Conservation (phyloP, 2,888 invertebrate species). For the Oeneis ivallda region DNA sequence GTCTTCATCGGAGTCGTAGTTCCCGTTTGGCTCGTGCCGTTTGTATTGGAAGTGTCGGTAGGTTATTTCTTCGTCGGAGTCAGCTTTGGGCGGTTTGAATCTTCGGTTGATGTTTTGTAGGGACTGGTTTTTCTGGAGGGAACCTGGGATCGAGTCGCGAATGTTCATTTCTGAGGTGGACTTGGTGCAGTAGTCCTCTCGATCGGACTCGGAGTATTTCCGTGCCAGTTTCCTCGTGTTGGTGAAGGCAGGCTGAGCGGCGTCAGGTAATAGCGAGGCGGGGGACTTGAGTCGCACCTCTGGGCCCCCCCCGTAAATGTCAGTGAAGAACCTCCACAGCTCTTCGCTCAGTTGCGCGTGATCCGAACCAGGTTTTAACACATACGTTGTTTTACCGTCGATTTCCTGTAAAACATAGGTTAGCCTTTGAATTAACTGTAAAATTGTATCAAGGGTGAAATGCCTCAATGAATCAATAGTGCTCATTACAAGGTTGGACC, state of each 20-base stretch:
- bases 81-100: conserved; percentile 52
- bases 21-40: conserved; percentile 62
- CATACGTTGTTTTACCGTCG: conserved; percentile 62
- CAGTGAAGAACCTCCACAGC: conserved; percentile 92
- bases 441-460: too few species aligned
- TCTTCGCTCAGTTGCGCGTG: conserved; percentile 92
- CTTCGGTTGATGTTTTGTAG: conserved; percentile 68
- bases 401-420: conserved; percentile 58
- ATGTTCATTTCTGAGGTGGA: conserved; percentile 69
- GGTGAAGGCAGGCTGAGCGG: conserved; percentile 24
- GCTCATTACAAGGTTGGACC: too few species aligned
- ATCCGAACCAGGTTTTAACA: conserved; percentile 78
- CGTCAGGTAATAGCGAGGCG: conserved; percentile 19
- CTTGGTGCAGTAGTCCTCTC: conserved; percentile 70
- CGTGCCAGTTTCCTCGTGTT: conserved; percentile 45
- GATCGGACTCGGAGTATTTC: conserved; percentile 71
- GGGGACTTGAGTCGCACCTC: conserved; percentile 82
- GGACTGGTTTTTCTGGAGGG: conserved; percentile 72
- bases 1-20: conserved; percentile 68
- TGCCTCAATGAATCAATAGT: too few species aligned
- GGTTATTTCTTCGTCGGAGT: conserved; percentile 66
- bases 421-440: neutral
- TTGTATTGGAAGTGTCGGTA: conserved; percentile 60
- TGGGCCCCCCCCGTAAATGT: conserved; percentile 95
- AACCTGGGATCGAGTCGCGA: conserved; percentile 56